Conservation (phyloP, 2,797 vertebrate species). For the Rhadinocentrus ornatus region DNA sequence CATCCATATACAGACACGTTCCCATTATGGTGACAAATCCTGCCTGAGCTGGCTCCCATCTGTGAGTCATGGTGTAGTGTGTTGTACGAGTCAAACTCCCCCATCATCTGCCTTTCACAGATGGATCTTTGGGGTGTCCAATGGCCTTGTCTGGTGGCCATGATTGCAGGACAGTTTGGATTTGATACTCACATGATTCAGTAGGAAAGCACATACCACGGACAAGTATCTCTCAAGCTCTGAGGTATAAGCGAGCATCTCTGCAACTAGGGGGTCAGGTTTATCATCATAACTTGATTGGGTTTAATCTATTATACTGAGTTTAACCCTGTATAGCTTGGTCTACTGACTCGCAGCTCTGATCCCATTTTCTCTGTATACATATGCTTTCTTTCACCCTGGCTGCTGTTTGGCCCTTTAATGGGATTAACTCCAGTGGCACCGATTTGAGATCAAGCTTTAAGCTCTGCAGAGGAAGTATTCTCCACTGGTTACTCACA, state of each 20-base stretch:
- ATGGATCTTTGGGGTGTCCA: constrained; percentile 64
- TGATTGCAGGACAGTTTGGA: constrained; percentile 35
- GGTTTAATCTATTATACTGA: constrained; percentile 74
- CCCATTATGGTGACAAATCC: constrained; percentile 79
- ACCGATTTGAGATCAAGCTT: constrained; percentile 75
- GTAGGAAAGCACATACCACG: constrained; percentile 23
- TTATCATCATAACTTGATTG: constrained; percentile 66
- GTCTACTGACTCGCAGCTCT: constrained; percentile 52
- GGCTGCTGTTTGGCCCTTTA: constrained; percentile 61
- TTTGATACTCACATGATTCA: constrained; percentile 19
- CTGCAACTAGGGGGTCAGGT: constrained; percentile 58
- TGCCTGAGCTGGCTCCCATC: constrained; percentile 75
- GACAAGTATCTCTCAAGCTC: constrained; percentile 34
- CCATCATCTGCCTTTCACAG: constrained; percentile 77
- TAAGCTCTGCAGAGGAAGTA: constrained; percentile 62
- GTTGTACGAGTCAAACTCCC: constrained; percentile 74
- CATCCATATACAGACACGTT: constrained; percentile 59
- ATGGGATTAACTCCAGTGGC: constrained; percentile 78
- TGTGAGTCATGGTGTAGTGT: constrained; percentile 73
- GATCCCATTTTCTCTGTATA: constrained; percentile 75
- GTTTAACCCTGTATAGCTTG: constrained; percentile 55
- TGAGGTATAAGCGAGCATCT: constrained; percentile 23
- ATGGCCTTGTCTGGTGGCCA: constrained; percentile 61
- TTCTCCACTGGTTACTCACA: constrained; percentile 67
- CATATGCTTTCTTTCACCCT: constrained; percentile 67